Evolutionary conservation across 1,140 invertebrate species (phyloP).

Genomic region (Paracyclopina nana): DNA sequence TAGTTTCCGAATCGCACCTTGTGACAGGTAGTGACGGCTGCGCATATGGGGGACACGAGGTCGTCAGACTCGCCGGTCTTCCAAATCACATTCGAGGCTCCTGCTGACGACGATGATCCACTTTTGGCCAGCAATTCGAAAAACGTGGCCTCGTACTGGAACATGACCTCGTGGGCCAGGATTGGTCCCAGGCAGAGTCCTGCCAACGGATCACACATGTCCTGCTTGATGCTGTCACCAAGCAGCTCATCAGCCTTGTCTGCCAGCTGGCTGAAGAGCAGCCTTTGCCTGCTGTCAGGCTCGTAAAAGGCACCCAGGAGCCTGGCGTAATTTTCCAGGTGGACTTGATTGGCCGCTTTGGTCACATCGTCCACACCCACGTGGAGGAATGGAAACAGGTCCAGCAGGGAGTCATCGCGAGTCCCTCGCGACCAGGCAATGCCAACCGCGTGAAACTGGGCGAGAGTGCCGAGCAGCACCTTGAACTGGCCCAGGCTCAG

Average conservation of each 20-base stretch:
- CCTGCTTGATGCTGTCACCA: background rate
- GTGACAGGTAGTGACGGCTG: constrained; percentile 9
- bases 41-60: background rate
- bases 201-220: background rate
- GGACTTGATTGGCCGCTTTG: background rate
- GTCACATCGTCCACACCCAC: background rate
- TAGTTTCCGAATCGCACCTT: background rate
- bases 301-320: background rate
- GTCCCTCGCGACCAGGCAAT: background rate
- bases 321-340: background rate
- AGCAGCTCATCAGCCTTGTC: background rate
- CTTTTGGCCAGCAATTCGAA: background rate
- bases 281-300: background rate
- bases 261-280: background rate
- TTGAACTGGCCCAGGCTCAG: constrained; percentile 6
- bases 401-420: constrained; percentile 6
- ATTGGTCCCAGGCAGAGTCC: constrained; percentile 3
- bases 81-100: background rate
- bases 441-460: constrained; percentile 12
- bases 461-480: constrained; percentile 9
- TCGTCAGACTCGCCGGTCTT: background rate
- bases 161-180: constrained; percentile 1
- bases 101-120: background rate
- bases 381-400: constrained; percentile 3
- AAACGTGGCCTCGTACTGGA: background rate